These are phyloP conservation scores for Eonycteris spelaea DNA, from an alignment of 2,113 vertebrate species.

Conservation along the genomic window DNA sequence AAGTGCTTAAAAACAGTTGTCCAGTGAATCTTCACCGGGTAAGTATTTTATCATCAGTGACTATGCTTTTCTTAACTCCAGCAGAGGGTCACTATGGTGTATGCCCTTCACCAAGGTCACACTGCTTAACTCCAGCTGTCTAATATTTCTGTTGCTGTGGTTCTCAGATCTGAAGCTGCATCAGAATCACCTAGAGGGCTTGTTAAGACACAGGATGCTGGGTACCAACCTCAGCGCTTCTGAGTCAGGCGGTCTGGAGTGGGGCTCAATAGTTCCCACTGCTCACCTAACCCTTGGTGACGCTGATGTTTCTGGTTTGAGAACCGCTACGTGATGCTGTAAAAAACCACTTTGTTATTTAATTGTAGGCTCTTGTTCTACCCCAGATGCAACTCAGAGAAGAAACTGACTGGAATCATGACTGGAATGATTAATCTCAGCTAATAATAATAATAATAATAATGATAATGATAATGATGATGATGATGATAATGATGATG, in stretches of 20 bases:
- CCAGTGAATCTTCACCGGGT: not conserved
- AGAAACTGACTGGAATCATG: not conserved
- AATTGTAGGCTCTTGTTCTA: not conserved
- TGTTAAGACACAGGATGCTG: not conserved
- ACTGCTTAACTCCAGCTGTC: not conserved
- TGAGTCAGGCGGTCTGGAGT: not conserved
- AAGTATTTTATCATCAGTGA: not conserved
- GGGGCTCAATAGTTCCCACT: no score
- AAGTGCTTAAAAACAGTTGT: not conserved
- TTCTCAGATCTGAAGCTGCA: not conserved
- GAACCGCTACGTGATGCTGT: accelerated
- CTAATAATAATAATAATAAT: not conserved
- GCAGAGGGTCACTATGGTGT: not conserved
- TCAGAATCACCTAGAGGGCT: not conserved
- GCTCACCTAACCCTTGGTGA: not conserved
- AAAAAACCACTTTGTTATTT: not conserved
- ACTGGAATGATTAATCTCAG: not conserved
- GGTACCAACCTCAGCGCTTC: accelerated
- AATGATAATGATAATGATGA: no score
- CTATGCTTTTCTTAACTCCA: not conserved
- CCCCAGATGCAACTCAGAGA: not conserved
- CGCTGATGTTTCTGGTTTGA: not conserved
- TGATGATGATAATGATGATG: no score
- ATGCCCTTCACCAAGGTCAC: not conserved
- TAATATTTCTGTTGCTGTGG: not conserved